These are phyloP conservation scores for Saguinus midas DNA, from an alignment of 2,113 vertebrate species.

Conservation along the genomic window DNA sequence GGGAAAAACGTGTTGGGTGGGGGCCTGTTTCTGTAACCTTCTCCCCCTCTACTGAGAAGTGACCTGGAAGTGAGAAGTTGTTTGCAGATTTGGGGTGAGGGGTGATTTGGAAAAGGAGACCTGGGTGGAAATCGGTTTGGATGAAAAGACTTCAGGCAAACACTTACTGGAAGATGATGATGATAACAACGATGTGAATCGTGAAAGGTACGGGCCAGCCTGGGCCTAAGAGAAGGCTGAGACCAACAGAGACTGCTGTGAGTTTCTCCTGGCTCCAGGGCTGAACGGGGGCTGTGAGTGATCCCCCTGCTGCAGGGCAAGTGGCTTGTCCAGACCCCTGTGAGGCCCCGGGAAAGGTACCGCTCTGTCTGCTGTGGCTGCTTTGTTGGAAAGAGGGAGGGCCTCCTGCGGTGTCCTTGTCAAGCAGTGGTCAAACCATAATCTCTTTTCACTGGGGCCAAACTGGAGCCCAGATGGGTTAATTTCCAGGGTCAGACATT, in stretches of 20 bases:
- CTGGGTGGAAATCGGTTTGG: conserved; percentile 16
- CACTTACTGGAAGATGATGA: neutral
- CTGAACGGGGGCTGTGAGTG: neutral
- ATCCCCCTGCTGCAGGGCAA: neutral
- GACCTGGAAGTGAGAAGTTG: conserved; percentile 1
- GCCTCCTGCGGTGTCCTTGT: conserved; percentile 69
- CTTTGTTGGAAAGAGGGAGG: conserved; percentile 60
- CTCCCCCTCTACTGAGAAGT: neutral
- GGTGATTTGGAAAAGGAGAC: conserved; percentile 27
- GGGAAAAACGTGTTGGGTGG: neutral
- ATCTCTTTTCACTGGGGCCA: conserved; percentile 75
- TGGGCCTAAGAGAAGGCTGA: neutral
- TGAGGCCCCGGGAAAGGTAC: conserved; percentile 64
- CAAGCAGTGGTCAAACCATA: conserved; percentile 72
- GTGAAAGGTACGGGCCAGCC: neutral
- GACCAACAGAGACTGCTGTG: conserved; percentile 38
- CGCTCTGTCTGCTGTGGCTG: conserved; percentile 33
- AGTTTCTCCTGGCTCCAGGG: neutral
- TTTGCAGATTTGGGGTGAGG: neutral
- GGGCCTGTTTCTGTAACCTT: neutral
- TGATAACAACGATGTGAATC: neutral
- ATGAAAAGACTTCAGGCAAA: conserved; percentile 35
- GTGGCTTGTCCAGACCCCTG: conserved; percentile 40
- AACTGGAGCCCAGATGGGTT: conserved; percentile 70
- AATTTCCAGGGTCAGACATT: conserved; percentile 69